Evolutionary conservation across 2,888 invertebrate genomes (phyloP).

Genomic region (Julus scanicus): DNA sequence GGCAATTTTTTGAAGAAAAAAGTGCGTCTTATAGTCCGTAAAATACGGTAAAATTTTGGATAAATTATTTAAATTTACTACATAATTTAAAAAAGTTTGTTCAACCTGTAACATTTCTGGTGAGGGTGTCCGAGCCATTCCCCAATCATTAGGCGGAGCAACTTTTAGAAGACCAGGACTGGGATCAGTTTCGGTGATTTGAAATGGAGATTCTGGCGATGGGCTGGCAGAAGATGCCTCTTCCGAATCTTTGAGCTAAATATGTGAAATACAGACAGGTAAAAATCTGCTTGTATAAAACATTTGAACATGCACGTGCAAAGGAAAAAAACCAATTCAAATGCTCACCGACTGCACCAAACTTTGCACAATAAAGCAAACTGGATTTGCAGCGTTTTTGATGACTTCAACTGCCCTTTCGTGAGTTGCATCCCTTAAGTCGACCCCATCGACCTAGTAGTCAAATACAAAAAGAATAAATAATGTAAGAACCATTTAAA

Average conservation of each 20-base stretch:
- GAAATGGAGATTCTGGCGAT: conserved; percentile 57
- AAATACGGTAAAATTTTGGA: too few species aligned
- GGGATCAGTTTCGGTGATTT: background rate
- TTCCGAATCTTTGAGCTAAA: conserved; percentile 55
- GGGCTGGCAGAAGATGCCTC: conserved; percentile 57
- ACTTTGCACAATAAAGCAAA: conserved; percentile 89
- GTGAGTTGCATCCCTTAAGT: conserved; percentile 90
- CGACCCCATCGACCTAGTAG: conserved; percentile 82
- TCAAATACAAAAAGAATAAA: conserved; percentile 1
- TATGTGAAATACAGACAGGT: background rate
- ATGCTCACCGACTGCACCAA: conserved; percentile 76
- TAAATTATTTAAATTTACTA: too few species aligned
- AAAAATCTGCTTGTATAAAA: background rate
- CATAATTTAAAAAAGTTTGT: background rate
- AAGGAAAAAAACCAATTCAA: background rate
- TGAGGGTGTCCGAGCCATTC: conserved; percentile 65
- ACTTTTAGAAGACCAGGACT: conserved; percentile 60
- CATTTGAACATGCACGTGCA: background rate
- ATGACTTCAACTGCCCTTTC: conserved; percentile 95
- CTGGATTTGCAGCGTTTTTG: conserved; percentile 87
- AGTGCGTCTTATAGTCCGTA: too few species aligned
- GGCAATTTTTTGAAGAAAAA: too few species aligned
- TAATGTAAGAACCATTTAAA: background rate
- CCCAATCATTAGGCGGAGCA: conserved; percentile 62
- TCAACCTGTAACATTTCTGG: conserved; percentile 63